Evolutionary conservation across 2,797 vertebrate genomes (phyloP).

Genomic region (Sebastes itinus): DNA sequence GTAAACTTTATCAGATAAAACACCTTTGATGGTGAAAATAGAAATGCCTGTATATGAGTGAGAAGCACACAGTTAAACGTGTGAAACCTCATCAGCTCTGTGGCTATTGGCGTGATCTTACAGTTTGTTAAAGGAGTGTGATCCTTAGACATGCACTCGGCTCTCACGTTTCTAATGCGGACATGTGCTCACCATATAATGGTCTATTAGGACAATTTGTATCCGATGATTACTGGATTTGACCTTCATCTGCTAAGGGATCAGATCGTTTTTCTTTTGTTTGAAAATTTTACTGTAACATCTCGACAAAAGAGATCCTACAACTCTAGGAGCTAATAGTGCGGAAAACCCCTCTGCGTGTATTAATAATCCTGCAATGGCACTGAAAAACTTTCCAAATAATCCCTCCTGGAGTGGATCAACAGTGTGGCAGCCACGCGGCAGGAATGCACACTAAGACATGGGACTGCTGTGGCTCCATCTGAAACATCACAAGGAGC

Average conservation of each 20-base stretch:
- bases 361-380: conserved; percentile 40
- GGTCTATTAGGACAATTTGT: neutral
- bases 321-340: conserved; percentile 2
- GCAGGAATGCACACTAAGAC: conserved; percentile 53
- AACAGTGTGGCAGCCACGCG: conserved; percentile 48
- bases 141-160: conserved; percentile 7
- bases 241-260: neutral
- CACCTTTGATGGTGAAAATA: conserved; percentile 33
- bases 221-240: neutral
- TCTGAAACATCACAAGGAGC: conserved; percentile 61
- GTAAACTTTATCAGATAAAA: conserved; percentile 32
- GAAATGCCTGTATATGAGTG: conserved; percentile 22
- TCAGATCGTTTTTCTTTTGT: neutral
- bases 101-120: conserved; percentile 25
- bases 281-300: neutral
- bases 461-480: conserved; percentile 46
- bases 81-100: conserved; percentile 45
- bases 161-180: conserved; percentile 11
- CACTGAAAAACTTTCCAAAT: conserved; percentile 52
- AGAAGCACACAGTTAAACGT: conserved; percentile 42
- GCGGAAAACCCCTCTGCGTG: conserved; percentile 26
- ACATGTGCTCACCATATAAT: neutral
- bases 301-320: neutral
- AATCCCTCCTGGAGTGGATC: conserved; percentile 43
- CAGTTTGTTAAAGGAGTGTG: conserved; percentile 30